Evolutionary conservation across 2,888 invertebrate species (phyloP).

Genomic region (Leptura quadrifasciata): DNA sequence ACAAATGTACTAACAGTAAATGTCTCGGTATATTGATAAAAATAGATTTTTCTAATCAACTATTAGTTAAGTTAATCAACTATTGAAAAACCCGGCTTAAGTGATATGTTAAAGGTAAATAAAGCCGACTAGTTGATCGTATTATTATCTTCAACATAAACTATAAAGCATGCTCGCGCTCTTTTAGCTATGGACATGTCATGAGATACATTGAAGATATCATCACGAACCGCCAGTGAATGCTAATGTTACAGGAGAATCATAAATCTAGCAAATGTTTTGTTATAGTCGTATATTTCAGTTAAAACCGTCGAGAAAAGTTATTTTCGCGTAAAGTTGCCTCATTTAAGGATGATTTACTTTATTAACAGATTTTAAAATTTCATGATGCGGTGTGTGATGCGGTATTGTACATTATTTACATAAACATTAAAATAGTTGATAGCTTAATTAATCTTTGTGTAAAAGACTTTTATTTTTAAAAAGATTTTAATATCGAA

Average conservation of each 20-base stretch:
- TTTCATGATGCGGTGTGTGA: background rate
- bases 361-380: slow-evolving; percentile 4
- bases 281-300: background rate
- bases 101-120: too few species aligned
- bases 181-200: background rate
- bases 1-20: too few species aligned
- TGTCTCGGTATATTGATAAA: too few species aligned
- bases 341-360: slow-evolving; percentile 4
- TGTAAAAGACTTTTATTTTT: background rate
- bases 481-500: too few species aligned
- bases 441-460: background rate
- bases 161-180: background rate
- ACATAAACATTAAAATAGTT: background rate
- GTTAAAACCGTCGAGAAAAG: background rate
- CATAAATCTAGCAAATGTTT: slow-evolving; percentile 7
- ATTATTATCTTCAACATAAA: too few species aligned
- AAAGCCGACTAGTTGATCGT: too few species aligned
- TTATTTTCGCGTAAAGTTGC: slow-evolving; percentile 1
- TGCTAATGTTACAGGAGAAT: background rate
- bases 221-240: background rate
- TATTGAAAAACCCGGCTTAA: too few species aligned
- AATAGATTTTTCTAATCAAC: too few species aligned
- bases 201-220: background rate
- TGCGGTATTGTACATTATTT: background rate
- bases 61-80: too few species aligned